Evolutionary conservation across 2,888 invertebrate species (phyloP), one percentile per base, ranked within the genome.

Genomic region (Lasioglossum leucozonium): DNA sequence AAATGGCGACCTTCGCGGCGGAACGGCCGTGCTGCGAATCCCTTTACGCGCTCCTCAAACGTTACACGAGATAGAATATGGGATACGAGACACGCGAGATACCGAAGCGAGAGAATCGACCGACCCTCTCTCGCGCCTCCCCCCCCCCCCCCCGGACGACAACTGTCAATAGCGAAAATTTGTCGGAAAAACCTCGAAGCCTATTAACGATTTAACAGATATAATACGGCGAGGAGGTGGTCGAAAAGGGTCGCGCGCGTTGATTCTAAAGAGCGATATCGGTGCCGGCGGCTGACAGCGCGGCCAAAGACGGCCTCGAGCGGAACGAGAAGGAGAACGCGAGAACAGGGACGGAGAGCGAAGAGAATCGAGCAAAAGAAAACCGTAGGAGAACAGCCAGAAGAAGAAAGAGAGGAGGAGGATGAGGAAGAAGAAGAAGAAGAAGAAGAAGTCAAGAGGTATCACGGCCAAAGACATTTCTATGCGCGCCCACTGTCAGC

Each of bases 401-500:
- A 58, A 73, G 78, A 30, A 72, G 84, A 44, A 74, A 77, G 62
- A 80, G 81, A 76, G 55, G 71, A 30, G 30, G 22, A 37, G n/a
- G 47, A 58, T 37, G 44, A 47, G 55, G 77, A 30, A 67, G 81
- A 62, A 79, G 79, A 62, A 80, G 81, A 71, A 72, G 78, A 58
- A 82, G 82, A 78, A 86, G 82, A 71, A 86, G 89, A 86, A 87
- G 84, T 85, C 86, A 71, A 42, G 75, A 79, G 83, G 83, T 86
- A 89, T 89, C 86, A 79, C 77, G 83, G 84, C 44, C 76, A 72
- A 86, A 87, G 91, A 91, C 92, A 88, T 91, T 93, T 92, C 92
- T 92, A 92, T 92, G 91, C 93, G 87, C 87, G 88, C 87, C 86
- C 86, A 88, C 91, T 92, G 92, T 92, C 92, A 91, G 87, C 88